Conservation (phyloP, 2,113 vertebrate genomes). For the Nothobranchius furzeri region DNA sequence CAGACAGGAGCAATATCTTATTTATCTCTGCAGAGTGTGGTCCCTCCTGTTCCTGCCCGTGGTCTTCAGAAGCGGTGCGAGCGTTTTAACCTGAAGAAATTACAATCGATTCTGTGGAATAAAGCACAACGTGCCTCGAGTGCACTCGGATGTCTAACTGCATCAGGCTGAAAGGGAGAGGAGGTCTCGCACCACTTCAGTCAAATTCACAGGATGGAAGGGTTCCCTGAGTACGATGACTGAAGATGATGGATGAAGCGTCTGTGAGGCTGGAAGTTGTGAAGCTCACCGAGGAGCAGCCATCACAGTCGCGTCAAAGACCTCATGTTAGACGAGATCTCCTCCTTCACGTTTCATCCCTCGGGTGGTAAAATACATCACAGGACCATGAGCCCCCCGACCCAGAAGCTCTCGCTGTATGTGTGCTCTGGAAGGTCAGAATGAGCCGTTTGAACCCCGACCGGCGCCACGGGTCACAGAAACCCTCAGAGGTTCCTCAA, state of each 20-base stretch:
- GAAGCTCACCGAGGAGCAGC: not conserved
- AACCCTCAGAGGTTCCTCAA: not conserved
- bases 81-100: slow-evolving; percentile 17
- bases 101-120: slow-evolving; percentile 40
- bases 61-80: slow-evolving; percentile 41
- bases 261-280: not conserved
- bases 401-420: not conserved
- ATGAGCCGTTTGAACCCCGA: not conserved
- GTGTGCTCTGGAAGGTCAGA: not conserved
- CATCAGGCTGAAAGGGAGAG: slow-evolving; percentile 29
- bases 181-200: slow-evolving; percentile 20
- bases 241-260: slow-evolving; percentile 33
- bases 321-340: not conserved
- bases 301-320: not conserved
- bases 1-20: slow-evolving; percentile 62
- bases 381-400: not conserved
- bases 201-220: slow-evolving; percentile 29
- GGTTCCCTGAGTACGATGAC: slow-evolving; percentile 18
- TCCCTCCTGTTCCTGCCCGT: slow-evolving; percentile 42
- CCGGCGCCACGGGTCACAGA: slow-evolving; percentile 16
- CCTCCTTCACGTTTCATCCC: not conserved
- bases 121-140: slow-evolving; percentile 23
- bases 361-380: not conserved
- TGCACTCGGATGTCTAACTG: slow-evolving; percentile 27
- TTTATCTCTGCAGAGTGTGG: slow-evolving; percentile 44